A percentile compares a stretch with the other conserved stretches of the same genome.
Conservation (phyloP, 2,797 vertebrate species). For the Molossus molossus region DNA sequence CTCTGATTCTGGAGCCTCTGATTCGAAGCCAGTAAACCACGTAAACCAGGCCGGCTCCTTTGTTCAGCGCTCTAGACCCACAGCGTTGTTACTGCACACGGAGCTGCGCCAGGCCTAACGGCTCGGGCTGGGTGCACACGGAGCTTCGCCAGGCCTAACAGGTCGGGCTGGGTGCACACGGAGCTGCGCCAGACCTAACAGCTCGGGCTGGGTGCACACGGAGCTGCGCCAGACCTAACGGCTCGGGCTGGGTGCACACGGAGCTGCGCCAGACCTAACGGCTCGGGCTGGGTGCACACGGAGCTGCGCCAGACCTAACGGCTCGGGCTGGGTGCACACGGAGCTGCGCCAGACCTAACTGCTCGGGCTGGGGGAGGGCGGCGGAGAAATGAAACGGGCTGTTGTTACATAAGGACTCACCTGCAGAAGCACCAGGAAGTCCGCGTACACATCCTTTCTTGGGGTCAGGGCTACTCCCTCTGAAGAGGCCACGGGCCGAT, state of each 20-base stretch:
- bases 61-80: not conserved
- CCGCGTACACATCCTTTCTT: not conserved
- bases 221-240: no score
- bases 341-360: no score
- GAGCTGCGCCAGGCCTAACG: not conserved
- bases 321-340: no score
- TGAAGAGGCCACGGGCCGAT: rapidly evolving
- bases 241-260: no score
- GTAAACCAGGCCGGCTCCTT: not conserved
- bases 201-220: no score
- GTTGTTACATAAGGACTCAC: not conserved
- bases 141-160: no score
- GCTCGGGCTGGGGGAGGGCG: not conserved
- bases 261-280: no score
- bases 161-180: no score
- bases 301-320: no score
- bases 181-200: no score
- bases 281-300: not conserved
- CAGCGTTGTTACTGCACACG: not conserved
- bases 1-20: not conserved
- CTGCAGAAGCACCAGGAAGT: not conserved
- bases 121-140: no score
- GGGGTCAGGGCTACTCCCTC: not conserved
- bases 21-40: not conserved
- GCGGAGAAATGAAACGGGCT: not conserved